These are phyloP conservation scores for Saimiri boliviensis DNA, from an alignment of 2,113 vertebrate species.

Conservation along the genomic window DNA sequence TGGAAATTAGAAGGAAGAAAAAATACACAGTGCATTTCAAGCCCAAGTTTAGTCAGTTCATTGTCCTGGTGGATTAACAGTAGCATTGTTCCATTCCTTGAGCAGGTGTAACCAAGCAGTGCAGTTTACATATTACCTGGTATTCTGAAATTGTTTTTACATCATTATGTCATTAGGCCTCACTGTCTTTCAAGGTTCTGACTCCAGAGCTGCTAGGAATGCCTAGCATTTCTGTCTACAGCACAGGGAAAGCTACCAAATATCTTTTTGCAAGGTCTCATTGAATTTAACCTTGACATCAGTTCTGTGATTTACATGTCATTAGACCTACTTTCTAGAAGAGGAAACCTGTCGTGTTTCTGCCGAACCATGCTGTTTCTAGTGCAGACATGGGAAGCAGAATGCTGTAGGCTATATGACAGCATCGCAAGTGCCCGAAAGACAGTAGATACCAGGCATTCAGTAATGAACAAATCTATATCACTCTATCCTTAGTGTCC, in stretches of 20 bases:
- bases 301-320: background rate
- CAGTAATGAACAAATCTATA: background rate
- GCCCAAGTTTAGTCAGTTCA: background rate
- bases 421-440: background rate
- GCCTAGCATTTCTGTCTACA: background rate
- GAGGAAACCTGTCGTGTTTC: background rate
- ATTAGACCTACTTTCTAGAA: background rate
- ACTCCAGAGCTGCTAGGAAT: background rate
- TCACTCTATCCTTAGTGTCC: background rate
- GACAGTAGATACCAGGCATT: background rate
- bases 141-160: background rate
- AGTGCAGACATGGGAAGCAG: background rate
- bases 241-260: background rate
- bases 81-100: background rate
- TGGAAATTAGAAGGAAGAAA: background rate
- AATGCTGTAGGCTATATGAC: background rate
- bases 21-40: background rate
- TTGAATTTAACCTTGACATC: background rate
- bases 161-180: background rate
- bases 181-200: background rate
- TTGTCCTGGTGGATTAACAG: background rate
- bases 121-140: background rate
- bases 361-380: background rate
- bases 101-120: background rate
- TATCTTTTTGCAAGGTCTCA: too few relatives aligned